These are phyloP conservation scores for Brachyptera putata DNA, from an alignment of 2,888 invertebrate genomes.

Conservation along the genomic window DNA sequence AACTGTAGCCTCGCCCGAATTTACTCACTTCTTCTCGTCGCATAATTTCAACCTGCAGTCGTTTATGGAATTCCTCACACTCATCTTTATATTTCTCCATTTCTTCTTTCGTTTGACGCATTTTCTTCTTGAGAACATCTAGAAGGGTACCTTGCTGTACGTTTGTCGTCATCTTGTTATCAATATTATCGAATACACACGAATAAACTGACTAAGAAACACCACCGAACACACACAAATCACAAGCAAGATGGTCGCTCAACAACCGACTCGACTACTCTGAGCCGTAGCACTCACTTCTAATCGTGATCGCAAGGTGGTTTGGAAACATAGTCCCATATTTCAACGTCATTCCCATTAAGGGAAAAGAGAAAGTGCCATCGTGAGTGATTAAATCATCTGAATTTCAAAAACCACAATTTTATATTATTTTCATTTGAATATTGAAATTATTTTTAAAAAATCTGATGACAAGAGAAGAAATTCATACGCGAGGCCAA, in stretches of 20 bases:
- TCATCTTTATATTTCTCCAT: conserved; percentile 98
- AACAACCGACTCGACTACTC: conserved; percentile 38
- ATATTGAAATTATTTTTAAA: background rate
- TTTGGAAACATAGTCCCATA: conserved; percentile 43
- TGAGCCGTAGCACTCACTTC: conserved; percentile 23
- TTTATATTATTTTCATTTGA: background rate
- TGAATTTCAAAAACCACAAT: background rate
- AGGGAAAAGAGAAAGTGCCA: background rate
- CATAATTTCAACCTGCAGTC: conserved; percentile 91
- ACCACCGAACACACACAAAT: conserved; percentile 2
- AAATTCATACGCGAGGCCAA: conserved; percentile 7
- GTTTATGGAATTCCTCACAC: conserved; percentile 92
- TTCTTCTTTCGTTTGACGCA: conserved; percentile 98
- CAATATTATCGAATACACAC: conserved; percentile 17
- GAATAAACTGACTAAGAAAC: no score
- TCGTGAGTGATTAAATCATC: background rate
- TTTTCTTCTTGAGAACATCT: conserved; percentile 98
- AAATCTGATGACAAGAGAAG: background rate
- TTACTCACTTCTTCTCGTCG: conserved; percentile 95
- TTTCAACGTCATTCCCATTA: background rate
- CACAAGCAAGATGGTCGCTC: conserved; percentile 37
- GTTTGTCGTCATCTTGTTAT: conserved; percentile 70
- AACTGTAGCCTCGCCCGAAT: conserved; percentile 13
- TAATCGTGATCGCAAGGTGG: conserved; percentile 48
- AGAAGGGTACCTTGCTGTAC: conserved; percentile 90